Evolutionary conservation across 1,140 invertebrate species (phyloP), one percentile per base, ranked within the genome.

Genomic region (Parasteatoda tepidariorum): DNA sequence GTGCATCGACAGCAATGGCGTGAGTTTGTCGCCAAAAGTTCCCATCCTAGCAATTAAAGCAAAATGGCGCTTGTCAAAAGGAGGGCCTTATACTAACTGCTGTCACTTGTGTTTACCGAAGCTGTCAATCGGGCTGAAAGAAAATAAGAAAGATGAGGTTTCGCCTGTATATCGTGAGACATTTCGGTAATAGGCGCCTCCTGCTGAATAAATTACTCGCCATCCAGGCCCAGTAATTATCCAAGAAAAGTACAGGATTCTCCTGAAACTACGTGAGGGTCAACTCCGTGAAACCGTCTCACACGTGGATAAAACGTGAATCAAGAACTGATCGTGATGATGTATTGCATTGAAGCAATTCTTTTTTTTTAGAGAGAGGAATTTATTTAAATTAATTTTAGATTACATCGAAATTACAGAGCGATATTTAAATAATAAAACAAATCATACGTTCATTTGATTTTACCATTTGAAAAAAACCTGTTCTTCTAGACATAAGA

Each of bases 71-170:
- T 41, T 68, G 66, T 68, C 66, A 68, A 48, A 48, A 48, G 34
- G 66, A 68, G 66, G 38, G 22, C 66, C 38, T 48, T 22, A n/a
- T 38, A 34, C 30, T 48, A 68, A 34, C 34, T 48, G 34, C 66
- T 68, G 66, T 68, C 66, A 68, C 34, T 68, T 34, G 66, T 68
- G 34, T 68, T 68, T 68, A 68, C 66, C 66, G 30, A 22, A 26
- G 66, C 66, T 68, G 66, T 34, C 66, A 68, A 68, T 68, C 66
- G 66, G 4, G 18, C 38, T 18, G 9, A 9, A 48, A 48, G 38
- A 48, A 48, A 48, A 48, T 48, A 48, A 48, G 38, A 48, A 18
- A 48, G 38, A 48, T 48, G 38, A 4, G 9, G 38, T 48, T 48
- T 18, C 9, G n/a, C n/a, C 9, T 48, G 38, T 48, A 48, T 48